These are phyloP conservation scores for Thalpophila matura DNA, from an alignment of 2,888 invertebrate species.

Conservation along the genomic window DNA sequence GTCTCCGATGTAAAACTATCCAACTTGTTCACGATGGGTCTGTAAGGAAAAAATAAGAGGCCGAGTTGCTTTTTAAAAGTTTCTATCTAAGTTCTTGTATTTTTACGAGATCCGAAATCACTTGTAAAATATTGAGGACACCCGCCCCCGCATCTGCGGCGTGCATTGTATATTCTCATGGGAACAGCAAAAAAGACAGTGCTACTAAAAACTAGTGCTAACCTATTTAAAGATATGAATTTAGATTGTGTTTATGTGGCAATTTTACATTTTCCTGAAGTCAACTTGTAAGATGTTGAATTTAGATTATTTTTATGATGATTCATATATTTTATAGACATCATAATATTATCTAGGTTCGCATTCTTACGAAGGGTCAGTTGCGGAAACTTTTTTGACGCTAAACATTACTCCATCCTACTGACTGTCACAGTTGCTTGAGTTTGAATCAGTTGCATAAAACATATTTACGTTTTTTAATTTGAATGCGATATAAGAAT, in stretches of 20 bases:
- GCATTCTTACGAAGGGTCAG: conserved; percentile 3
- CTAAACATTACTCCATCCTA: not conserved
- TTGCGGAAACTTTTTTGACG: not conserved
- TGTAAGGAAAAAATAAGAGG: conserved; percentile 81
- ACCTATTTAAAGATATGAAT: conserved; percentile 25
- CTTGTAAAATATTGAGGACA: conserved; percentile 81
- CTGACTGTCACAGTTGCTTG: not conserved
- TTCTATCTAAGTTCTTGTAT: conserved; percentile 77
- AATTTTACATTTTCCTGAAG: conserved; percentile 14
- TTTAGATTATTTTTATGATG: conserved; percentile 31
- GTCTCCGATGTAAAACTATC: conserved; percentile 85
- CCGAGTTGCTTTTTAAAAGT: conserved; percentile 81
- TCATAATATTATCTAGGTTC: conserved; percentile 7
- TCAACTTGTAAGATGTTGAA: conserved; percentile 9
- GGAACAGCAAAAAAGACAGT: conserved; percentile 63
- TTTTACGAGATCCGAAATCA: conserved; percentile 82
- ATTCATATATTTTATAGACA: conserved; percentile 12
- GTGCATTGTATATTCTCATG: conserved; percentile 75
- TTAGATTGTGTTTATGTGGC: conserved; percentile 17
- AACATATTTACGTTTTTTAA: no score
- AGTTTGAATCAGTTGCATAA: no score
- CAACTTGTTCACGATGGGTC: conserved; percentile 80
- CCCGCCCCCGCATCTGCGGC: conserved; percentile 72
- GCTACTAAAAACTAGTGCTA: conserved; percentile 44
- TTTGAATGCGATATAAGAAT: no score